Percentiles rank a stretch among this genome's conserved stretches.
phyloP scores from a whole-genome alignment of 2,113 vertebrate genomes.

The Rhinogobius similis region DNA sequence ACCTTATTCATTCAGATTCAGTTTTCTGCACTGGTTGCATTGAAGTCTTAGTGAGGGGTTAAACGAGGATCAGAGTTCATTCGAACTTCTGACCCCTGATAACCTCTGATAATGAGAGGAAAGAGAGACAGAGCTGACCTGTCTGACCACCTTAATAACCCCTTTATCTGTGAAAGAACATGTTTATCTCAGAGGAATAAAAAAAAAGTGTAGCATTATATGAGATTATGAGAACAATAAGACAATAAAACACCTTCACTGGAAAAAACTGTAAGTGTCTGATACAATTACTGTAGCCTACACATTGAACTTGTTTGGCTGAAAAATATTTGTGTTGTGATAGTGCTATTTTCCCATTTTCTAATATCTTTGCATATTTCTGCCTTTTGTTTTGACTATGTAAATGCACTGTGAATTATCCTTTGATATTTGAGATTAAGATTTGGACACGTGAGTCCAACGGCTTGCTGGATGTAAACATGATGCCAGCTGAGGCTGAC shows the following conservation, averaged over 20 bases:
- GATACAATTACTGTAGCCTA: too few relatives aligned
- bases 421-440: not conserved
- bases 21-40: not conserved
- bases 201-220: not conserved
- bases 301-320: too few relatives aligned
- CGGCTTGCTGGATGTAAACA: constrained; percentile 50
- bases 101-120: constrained; percentile 54
- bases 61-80: constrained; percentile 15
- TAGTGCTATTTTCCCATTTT: too few relatives aligned
- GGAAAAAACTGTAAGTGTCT: too few relatives aligned
- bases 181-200: not conserved
- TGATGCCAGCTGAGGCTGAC: constrained; percentile 72
- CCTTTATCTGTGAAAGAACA: constrained; percentile 14
- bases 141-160: constrained; percentile 3
- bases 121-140: constrained; percentile 28
- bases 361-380: not conserved
- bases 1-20: not conserved
- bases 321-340: too few relatives aligned
- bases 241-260: not conserved
- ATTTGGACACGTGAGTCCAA: not conserved
- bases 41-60: constrained; percentile 7
- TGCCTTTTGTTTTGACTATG: not conserved
- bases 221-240: not conserved
- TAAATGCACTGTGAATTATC: not conserved
- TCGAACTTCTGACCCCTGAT: constrained; percentile 45